Percentiles rank a stretch among this genome's conserved stretches.
These are phyloP conservation scores for Eulacestoma nigropectus DNA, from an alignment of 2,113 vertebrate species.

Conservation along the genomic window DNA sequence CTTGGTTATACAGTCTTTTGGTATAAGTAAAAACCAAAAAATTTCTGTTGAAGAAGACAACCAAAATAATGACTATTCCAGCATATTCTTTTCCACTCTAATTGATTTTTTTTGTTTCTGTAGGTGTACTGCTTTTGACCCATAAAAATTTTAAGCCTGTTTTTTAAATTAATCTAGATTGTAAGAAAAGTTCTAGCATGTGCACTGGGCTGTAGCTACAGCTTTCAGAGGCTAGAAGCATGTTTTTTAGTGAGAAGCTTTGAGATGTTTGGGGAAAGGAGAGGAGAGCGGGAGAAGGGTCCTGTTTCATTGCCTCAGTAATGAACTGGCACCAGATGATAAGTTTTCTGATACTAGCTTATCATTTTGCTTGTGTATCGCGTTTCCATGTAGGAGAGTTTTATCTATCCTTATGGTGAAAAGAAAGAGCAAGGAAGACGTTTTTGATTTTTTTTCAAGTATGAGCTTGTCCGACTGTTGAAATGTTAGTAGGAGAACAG, in stretches of 20 bases:
- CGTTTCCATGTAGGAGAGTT: background rate
- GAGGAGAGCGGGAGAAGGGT: background rate
- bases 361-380: background rate
- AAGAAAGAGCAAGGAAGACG: background rate
- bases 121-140: background rate
- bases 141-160: background rate
- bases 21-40: background rate
- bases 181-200: background rate
- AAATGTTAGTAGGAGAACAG: background rate
- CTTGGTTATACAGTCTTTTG: background rate
- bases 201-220: background rate
- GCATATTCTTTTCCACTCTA: background rate
- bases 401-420: background rate
- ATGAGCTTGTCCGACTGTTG: background rate
- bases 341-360: background rate
- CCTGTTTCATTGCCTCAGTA: accelerated
- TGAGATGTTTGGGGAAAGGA: background rate
- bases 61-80: background rate
- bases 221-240: background rate
- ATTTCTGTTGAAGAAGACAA: background rate
- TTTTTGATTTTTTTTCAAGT: background rate
- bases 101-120: background rate
- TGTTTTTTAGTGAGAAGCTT: background rate
- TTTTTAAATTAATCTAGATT: background rate
- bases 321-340: background rate